Conservation (phyloP, 1,140 invertebrate genomes). For the Eubasilissa regina region DNA sequence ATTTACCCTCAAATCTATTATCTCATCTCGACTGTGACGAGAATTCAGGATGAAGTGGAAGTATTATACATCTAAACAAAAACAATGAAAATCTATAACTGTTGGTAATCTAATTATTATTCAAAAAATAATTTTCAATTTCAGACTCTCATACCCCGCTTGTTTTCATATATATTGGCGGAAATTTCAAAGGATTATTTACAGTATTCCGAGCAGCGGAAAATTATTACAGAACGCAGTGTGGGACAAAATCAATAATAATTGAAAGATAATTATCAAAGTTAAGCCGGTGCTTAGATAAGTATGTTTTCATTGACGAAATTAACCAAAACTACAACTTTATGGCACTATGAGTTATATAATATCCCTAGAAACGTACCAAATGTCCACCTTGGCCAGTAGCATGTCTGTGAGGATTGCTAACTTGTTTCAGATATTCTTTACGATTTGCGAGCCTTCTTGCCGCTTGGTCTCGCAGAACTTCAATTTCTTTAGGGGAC, state of each 20-base stretch:
- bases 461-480: slow-evolving; percentile 73
- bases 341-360: not conserved
- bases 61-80: no score
- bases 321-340: not conserved
- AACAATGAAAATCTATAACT: no score
- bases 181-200: no score
- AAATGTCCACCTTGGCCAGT: slow-evolving; percentile 73
- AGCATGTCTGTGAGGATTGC: slow-evolving; percentile 77
- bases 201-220: not conserved
- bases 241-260: no score
- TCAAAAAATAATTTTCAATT: no score
- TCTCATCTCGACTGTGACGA: no score
- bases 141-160: no score
- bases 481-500: slow-evolving; percentile 66
- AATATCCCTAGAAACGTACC: slow-evolving; percentile 65
- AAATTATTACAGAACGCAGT: not conserved
- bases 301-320: not conserved
- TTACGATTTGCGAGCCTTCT: slow-evolving; percentile 73
- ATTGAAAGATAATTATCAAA: not conserved
- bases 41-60: no score
- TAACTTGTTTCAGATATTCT: slow-evolving; percentile 80
- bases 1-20: no score
- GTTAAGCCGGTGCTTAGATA: not conserved
- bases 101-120: no score
- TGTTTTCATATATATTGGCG: no score